Evolutionary conservation across 2,113 vertebrate genomes (phyloP).

Genomic region (Psittacula cyanocephala): DNA sequence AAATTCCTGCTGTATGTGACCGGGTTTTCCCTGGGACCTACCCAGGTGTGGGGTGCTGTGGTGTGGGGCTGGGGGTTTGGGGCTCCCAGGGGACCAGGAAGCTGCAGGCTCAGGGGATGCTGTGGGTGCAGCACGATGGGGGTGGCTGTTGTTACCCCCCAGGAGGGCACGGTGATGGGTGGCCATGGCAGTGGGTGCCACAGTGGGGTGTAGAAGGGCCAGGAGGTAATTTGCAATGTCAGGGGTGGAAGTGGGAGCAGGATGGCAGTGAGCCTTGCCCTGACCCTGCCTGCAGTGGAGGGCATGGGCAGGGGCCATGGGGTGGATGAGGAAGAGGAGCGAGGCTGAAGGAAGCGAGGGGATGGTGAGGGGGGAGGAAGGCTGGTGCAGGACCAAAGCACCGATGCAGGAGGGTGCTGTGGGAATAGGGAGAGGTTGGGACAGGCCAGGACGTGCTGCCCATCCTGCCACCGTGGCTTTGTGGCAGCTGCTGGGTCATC

Average conservation of each 20-base stretch:
- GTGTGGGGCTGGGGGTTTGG: not conserved
- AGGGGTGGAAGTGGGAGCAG: not conserved
- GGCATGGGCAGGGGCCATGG: not conserved
- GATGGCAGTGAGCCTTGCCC: not conserved
- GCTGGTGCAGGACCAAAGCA: not conserved
- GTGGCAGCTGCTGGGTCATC: not conserved
- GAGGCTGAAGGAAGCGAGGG: not conserved
- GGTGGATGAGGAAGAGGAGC: not conserved
- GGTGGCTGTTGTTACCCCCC: not conserved
- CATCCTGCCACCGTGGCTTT: not conserved
- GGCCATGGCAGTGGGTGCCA: not conserved
- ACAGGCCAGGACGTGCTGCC: not conserved
- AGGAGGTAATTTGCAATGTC: constrained; percentile 8
- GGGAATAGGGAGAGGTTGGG: not conserved
- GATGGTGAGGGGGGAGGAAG: not conserved
- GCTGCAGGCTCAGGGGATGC: constrained; percentile 18
- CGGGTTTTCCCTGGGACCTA: not conserved
- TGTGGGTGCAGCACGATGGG: not conserved
- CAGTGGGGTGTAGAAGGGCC: not conserved
- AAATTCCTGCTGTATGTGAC: not conserved
- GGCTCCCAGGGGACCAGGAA: not conserved
- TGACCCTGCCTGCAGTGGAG: not conserved
- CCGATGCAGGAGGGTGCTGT: fast-evolving
- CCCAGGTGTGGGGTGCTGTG: not conserved
- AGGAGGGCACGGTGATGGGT: fast-evolving